Evolutionary conservation across 2,113 vertebrate species (phyloP), one percentile per base, ranked within the genome.

Genomic region (Ceratotherium simum): DNA sequence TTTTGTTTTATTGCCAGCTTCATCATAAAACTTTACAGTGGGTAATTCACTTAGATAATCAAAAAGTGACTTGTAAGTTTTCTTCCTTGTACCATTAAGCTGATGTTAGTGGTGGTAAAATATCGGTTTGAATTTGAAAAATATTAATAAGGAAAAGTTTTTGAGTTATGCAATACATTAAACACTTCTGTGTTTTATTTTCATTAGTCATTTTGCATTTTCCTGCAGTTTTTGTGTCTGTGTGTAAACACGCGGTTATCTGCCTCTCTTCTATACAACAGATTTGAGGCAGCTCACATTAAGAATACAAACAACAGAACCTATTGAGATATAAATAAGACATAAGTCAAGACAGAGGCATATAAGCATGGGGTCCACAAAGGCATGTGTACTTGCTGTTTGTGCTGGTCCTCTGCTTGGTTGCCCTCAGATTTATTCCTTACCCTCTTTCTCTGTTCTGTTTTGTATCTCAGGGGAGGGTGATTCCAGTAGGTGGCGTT

Each of bases 1-100:
- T 88, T 36, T 92, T 92, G 21, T 91, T 87, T 83, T 89, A 67
- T 81, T 82, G 33, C 48, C 88, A 56, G 76, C 65, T 88, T 81
- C 36, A 58, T 70, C 51, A 85, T 86, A 62, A 86, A 89, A 60
- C 14, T 92, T 92, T 78, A 76, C 29, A 69, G 8, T 96, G 65
- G 25, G 23, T 70, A 65, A 80, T 79, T 94, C 46, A 46, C 46
- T 80, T 79, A 79, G n/a, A 58, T 64, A 87, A 54, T 84, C n/a
- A 70, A 62, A 62, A 84, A 83, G 33, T 36, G 62, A 79, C 72
- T 85, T 90, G 29, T 46, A 36, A 90, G 29, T 51, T 85, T 90
- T 72, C 86, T 80, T 84, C 27, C 46, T 73, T 85, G 18, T 33
- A 85, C 10, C 20, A 16, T 58, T 65, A 94, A 93, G 39, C 23